Evolutionary conservation across 2,113 vertebrate species (phyloP), one percentile per base, ranked within the genome.

Genomic region (Sinosuthora webbiana): DNA sequence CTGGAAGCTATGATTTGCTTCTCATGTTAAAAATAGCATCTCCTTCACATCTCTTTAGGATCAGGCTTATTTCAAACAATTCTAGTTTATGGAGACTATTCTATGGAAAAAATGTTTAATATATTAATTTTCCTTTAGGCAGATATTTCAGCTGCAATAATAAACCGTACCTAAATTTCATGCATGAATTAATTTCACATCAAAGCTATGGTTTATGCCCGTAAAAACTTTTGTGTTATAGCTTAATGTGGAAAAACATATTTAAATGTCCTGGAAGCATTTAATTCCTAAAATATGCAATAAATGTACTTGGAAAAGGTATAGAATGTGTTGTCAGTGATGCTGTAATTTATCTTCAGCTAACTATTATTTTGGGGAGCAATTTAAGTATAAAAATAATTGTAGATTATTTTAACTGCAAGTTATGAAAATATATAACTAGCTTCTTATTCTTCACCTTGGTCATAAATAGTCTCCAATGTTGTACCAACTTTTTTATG

Each of bases 11-110:
- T 95, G 89, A 95, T 98, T 97, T 97, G 94, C 94, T 95, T 97
- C 84, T 94, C 44, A 73, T 83, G 94, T 88, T 97, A 97, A 97
- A 97, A 98, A 97, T 97, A 97, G 92, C 82, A 95, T 90, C 94
- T 93, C 19, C 22, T 71, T 25, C 80, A 90, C 93, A 71, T 93
- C 92, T 97, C 96, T 94, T 74, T 87, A 93, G 75, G 68, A 93
- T 83, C 56, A 24, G 81, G 52, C 53, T 95, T 93, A 60, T 96
- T 97, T 97, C 96, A 97, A 97, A 95, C 93, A 97, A 78, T 65
- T 92, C 39, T 62, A 78, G 50, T 95, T 94, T 95, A 89, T 81
- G 91, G 77, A 87, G 53, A 45, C 33, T 69, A 62, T 75, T 79
- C 80, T 71, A 25, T 76, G 91, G 87, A 96, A 97, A 87, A 93